A percentile compares a stretch with the other conserved stretches of the same genome.
Evolutionary conservation across 2,888 invertebrate genomes (phyloP).

Genomic region (Lumbricus terrestris): DNA sequence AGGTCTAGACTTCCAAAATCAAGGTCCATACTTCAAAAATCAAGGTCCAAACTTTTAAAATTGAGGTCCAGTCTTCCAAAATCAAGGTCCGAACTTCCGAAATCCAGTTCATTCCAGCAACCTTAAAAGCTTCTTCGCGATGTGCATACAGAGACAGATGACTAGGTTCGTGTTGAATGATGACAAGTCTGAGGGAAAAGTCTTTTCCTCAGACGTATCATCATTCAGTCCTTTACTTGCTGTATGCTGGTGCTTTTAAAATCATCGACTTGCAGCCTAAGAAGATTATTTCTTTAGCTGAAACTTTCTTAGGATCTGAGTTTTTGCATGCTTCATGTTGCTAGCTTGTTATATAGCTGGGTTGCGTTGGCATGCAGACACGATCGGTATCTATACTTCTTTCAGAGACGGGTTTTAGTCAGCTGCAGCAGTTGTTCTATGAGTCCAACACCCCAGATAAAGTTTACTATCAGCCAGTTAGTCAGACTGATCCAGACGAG

Average conservation of each 20-base stretch:
- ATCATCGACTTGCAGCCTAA: neutral
- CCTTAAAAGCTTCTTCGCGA: no score
- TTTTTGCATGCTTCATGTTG: neutral
- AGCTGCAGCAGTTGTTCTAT: neutral
- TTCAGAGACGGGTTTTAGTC: neutral
- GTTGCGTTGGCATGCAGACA: neutral
- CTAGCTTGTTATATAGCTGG: neutral
- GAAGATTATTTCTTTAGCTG: neutral
- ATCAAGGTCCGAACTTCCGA: no score
- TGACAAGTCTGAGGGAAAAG: no score
- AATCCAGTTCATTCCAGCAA: no score
- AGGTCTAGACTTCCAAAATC: no score
- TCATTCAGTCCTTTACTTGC: no score
- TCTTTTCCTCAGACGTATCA: no score
- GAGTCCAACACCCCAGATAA: constrained; percentile 3
- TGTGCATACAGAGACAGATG: no score
- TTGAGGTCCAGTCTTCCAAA: no score
- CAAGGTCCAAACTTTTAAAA: no score
- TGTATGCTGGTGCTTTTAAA: neutral
- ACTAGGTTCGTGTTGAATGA: no score
- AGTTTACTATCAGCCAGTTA: constrained; percentile 3
- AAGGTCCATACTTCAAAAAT: no score
- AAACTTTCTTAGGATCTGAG: neutral
- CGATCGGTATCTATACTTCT: neutral
- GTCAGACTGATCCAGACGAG: neutral